Percentiles rank a stretch among this genome's conserved stretches.
phyloP scores from a whole-genome alignment of 2,113 vertebrate species.

The Apeltes quadracus region DNA sequence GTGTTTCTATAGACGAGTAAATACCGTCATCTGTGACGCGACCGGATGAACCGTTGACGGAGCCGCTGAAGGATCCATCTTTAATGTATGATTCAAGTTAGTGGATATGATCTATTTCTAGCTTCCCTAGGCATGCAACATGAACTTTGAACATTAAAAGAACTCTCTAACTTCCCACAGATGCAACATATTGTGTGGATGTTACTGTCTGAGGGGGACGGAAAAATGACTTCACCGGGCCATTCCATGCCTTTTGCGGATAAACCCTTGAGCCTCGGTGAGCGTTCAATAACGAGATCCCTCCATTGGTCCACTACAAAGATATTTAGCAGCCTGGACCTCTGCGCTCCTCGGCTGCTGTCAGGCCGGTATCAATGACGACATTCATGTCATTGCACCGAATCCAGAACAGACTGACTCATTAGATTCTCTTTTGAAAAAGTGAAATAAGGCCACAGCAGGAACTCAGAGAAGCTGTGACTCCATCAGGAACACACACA shows the following conservation, averaged over 20 bases:
- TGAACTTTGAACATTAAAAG: no score
- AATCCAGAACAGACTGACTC: slow-evolving; percentile 43
- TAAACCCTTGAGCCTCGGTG: not conserved
- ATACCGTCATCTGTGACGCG: not conserved
- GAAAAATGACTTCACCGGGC: slow-evolving; percentile 3
- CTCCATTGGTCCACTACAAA: slow-evolving; percentile 7
- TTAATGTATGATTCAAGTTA: not conserved
- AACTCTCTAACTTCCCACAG: not conserved
- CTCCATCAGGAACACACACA: slow-evolving; percentile 36
- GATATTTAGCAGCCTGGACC: slow-evolving; percentile 8
- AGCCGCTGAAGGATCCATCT: not conserved
- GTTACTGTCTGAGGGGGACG: no score
- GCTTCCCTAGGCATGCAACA: not conserved
- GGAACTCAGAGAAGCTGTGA: slow-evolving; percentile 43
- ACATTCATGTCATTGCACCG: slow-evolving; percentile 27
- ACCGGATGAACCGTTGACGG: not conserved
- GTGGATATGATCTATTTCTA: no score
- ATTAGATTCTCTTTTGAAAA: slow-evolving; percentile 32
- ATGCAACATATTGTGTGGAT: slow-evolving; percentile 35
- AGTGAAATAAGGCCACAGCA: slow-evolving; percentile 50
- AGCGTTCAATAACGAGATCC: slow-evolving; percentile 12
- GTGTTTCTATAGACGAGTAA: not conserved
- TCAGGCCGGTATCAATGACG: slow-evolving; percentile 5
- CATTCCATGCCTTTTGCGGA: slow-evolving; percentile 13
- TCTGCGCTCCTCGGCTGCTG: slow-evolving; percentile 42